Evolutionary conservation across 1,140 invertebrate species (phyloP), one percentile per base, ranked within the genome.

Genomic region (Globodera rostochiensis): DNA sequence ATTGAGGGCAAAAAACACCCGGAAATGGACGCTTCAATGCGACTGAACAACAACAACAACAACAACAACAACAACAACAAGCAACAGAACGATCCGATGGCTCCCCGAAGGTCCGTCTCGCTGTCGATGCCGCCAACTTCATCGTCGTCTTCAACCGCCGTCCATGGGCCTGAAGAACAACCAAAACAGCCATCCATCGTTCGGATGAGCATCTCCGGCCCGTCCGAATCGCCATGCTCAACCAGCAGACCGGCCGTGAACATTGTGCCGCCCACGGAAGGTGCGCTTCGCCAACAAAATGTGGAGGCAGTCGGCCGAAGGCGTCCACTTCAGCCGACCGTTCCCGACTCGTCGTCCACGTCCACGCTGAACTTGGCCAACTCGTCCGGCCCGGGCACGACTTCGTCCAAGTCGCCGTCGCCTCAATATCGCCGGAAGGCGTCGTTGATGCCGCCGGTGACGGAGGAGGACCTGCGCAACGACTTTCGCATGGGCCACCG

Each of bases 401-500:
- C 67, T 46, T 60, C 15, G 6, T 53, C 70, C 36, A 49, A 21
- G 45, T 19, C 71, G 45, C 19, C 21, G 57, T 80, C 19, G 21
- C 74, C 46, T 1, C 57, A 79, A 19, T 50, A 84, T 15, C 71
- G 75, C 4, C 80, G 85, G 6, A 86, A 86, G 60, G 79, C 77
- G n/a, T 87, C 86, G 21, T 49, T 86, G 36, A 86, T 86, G 85
- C 85, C 85, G 3, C 64, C 77, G 8, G 66, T 86, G 13, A 86
- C 85, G 25, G 85, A 86, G 69, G 80, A 86, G 45, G 85, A 86
- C 60, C 64, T 86, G 15, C 60, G 80, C 60, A 74, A 50, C 50
- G 70, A 83, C 60, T 45, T 67, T 19, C 47, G 47, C 67, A 46
- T 88, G 36, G 86, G 83, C 25, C 81, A 78, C 8, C 78, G 75